phyloP scores from a whole-genome alignment of 2,797 vertebrate genomes.

The Bradypus variegatus region DNA sequence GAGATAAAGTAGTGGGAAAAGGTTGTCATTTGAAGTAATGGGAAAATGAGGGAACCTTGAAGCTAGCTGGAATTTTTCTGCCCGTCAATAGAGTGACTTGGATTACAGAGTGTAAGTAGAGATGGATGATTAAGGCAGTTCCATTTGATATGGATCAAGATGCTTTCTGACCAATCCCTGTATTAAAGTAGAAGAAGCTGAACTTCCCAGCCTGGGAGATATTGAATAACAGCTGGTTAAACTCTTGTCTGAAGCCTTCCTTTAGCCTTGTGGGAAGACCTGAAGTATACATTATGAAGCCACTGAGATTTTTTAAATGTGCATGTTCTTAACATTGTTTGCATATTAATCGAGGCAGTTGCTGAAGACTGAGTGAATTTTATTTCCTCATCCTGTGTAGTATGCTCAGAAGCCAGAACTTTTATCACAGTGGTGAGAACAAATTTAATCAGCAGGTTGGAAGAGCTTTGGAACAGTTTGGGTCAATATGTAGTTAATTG shows the following conservation, averaged over 20 bases:
- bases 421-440: slow-evolving; percentile 66
- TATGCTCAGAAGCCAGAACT: slow-evolving; percentile 64
- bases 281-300: slow-evolving; percentile 48
- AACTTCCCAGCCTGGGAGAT: background rate
- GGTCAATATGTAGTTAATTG: slow-evolving; percentile 61
- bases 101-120: background rate
- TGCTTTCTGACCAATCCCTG: slow-evolving; percentile 5
- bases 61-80: background rate
- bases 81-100: background rate
- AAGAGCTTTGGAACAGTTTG: slow-evolving; percentile 53
- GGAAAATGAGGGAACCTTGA: slow-evolving; percentile 21
- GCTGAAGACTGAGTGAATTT: slow-evolving; percentile 57
- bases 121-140: background rate
- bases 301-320: slow-evolving; percentile 12
- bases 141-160: background rate
- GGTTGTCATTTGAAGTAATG: slow-evolving; percentile 7
- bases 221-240: slow-evolving; percentile 13
- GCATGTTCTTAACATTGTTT: slow-evolving; percentile 60
- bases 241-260: background rate
- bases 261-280: slow-evolving; percentile 28
- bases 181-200: slow-evolving; percentile 19
- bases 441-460: slow-evolving; percentile 68
- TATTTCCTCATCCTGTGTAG: slow-evolving; percentile 51
- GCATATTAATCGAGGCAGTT: slow-evolving; percentile 50
- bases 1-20: slow-evolving; percentile 15